Conservation (phyloP, 2,888 invertebrate genomes). For the Noctua janthe region DNA sequence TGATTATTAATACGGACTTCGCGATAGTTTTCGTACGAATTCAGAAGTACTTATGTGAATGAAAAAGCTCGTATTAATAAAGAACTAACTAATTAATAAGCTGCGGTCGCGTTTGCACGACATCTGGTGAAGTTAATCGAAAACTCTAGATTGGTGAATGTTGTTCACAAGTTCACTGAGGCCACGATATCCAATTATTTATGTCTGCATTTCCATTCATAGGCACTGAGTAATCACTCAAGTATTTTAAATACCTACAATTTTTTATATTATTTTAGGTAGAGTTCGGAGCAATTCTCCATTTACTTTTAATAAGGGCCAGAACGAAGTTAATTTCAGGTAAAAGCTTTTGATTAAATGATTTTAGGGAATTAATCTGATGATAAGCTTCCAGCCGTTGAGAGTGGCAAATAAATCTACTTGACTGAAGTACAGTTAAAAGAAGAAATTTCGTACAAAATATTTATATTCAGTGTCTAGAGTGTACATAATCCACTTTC, state of each 20-base stretch:
- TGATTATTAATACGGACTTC: conserved; percentile 28
- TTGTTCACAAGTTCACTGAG: conserved; percentile 51
- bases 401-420: background rate
- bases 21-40: conserved; percentile 18
- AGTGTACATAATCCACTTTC: no score
- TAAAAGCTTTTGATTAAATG: conserved; percentile 5
- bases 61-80: conserved; percentile 48
- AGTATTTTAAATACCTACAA: conserved; percentile 1
- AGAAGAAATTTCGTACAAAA: background rate
- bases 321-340: background rate
- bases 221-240: background rate
- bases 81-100: conserved; percentile 41
- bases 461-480: background rate
- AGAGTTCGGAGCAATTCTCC: background rate
- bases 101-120: conserved; percentile 34
- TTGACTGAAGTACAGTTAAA: no score
- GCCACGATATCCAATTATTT: conserved; percentile 42
- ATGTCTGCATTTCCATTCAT: conserved; percentile 20
- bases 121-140: conserved; percentile 48
- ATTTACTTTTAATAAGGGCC: background rate
- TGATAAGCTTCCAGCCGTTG: conserved; percentile 1
- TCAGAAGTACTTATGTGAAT: conserved; percentile 21
- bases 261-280: background rate
- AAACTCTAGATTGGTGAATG: conserved; percentile 42
- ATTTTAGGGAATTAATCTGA: conserved; percentile 2